Base-by-base conservation (phyloP, 2,888 invertebrate genomes). In the Rhingia rostrata region DNA sequence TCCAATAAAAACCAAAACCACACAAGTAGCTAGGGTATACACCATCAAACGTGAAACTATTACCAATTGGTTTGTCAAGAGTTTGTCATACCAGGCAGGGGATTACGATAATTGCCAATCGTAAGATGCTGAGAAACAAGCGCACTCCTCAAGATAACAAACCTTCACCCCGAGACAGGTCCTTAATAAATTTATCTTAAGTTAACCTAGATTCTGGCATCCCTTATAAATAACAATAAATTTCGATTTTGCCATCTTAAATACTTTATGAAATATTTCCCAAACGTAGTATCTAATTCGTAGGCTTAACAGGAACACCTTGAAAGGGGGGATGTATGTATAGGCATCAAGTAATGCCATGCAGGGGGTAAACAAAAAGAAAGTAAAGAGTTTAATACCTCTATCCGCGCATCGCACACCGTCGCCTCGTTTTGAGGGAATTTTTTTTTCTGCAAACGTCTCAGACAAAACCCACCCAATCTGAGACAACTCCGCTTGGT, bases 231-330 rank as follows among this genome's bases (percentile, higher is more conserved):
- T 88, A 88, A 90, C 88, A 89, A 90, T 91, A 90, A 90, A 91
- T 90, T 91, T 91, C 90, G 91, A 90, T 91, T 90, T 90, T 87
- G 88, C 88, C 88, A 88, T 89, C 87, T 88, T 89, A 89, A 90
- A 90, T 90, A 89, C 90, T 89, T 90, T 89, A 89, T 90, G 91
- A 91, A 91, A 91, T 90, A 90, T 90, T 84, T 84, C 70, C 84
- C 69, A 49, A 45, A 58, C 6, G 22, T 22, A 51, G 70, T 39
- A 70, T 84, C 74, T 84, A 64, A 75, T 84, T 75, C 69, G 75
- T 9, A 58, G 74, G 69, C 70, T 80, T 74, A 70, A 74, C 12
- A 56, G 33, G 14, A 64, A 79, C 70, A 74, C 69, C 60, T 74
- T 58, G 7, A 12, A 32, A 64, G 39, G 64, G 75, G 81, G 64